Base-by-base conservation (phyloP, 2,888 invertebrate species). In the Mongoloraphidia duomilia region DNA sequence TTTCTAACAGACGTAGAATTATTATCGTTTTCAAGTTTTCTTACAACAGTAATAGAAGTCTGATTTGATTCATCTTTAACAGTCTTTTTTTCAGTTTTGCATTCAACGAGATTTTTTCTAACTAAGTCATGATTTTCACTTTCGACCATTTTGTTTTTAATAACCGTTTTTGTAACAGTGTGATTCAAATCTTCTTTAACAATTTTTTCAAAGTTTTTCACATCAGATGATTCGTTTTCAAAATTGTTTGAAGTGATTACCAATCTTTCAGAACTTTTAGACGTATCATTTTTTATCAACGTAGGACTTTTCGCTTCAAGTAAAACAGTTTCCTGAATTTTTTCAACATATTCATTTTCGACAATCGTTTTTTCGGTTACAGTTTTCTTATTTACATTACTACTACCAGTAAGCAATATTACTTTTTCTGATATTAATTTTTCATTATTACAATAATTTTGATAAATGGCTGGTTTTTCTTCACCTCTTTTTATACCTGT, bases 401-500 rank as follows among this genome's bases (percentile, higher is more conserved):
- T 26, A 26, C 5, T 26, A 26, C 26, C 26, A 26, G 26, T 26
- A 26, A 26, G 26, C 6, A 26, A 26, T 26, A 26, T 26, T 6
- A 26, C 6, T 26, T 26, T 26, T 26, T 26, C 26, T n/a, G n/a
- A 26, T 9, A 33, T 3, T 11, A 13, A n/a, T 39, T 38, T 46
- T 34, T 35, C 34, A 34, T n/a, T 40, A 26, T 38, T 40, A 9
- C 13, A 14, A 11, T 26, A 33, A 9, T 17, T 65, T 58, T 66
- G 65, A 54, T 76, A 80, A 51, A 82, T 74, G 62, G 79, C 76
- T 44, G 81, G 81, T 58, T 82, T 75, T 57, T 79, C 75, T 55
- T 77, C 74, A 55, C 80, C 81, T 66, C 79, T 76, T 55, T 75
- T 76, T 57, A 82, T 71, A 35, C 82, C 80, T 2, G 74, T 72